A percentile compares a stretch with the other conserved stretches of the same genome.
Conservation (phyloP, 2,797 vertebrate genomes). For the Ptychobarbus kaznakovi region DNA sequence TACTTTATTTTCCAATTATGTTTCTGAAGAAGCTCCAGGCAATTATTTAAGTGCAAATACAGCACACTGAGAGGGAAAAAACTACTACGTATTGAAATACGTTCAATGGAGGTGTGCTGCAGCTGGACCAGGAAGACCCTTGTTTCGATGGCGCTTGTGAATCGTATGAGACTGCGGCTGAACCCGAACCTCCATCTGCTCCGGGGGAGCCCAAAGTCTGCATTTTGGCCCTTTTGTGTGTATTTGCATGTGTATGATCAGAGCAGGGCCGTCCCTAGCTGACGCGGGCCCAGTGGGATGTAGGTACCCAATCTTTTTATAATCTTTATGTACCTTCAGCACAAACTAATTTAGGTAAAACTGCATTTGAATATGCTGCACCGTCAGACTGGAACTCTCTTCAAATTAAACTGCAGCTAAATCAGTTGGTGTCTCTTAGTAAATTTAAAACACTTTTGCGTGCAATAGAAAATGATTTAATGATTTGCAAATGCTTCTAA, state of each 20-base stretch:
- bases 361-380: no score
- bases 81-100: not conserved
- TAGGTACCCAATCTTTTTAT: no score
- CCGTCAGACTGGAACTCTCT: no score
- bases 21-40: conserved; percentile 34
- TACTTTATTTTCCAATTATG: conserved; percentile 53
- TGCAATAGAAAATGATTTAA: no score
- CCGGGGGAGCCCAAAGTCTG: conserved; percentile 3
- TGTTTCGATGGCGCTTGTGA: not conserved
- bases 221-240: not conserved
- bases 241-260: not conserved
- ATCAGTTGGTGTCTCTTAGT: no score
- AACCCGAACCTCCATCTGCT: conserved; percentile 23
- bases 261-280: no score
- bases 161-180: not conserved
- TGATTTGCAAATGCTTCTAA: no score
- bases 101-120: not conserved
- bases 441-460: no score
- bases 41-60: conserved; percentile 60
- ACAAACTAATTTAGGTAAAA: no score
- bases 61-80: not conserved
- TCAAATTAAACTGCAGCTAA: no score
- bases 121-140: conserved; percentile 3
- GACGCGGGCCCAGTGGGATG: no score
- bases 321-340: no score